These are phyloP conservation scores for Coleophora deauratella DNA, from an alignment of 2,888 invertebrate species.

Conservation along the genomic window DNA sequence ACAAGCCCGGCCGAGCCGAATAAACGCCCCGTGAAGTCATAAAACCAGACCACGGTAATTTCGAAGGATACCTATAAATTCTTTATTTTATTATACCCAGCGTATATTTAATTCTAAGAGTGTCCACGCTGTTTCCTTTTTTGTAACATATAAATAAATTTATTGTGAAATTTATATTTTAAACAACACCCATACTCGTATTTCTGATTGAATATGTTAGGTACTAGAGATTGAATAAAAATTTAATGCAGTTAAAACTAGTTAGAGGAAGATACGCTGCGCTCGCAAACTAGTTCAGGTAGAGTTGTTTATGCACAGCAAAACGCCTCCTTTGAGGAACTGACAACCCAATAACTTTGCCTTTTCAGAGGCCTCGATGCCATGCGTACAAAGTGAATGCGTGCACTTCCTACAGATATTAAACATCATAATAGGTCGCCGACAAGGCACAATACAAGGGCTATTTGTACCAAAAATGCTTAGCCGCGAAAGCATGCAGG, in stretches of 20 bases:
- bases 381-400: conserved; percentile 32
- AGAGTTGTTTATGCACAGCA: conserved; percentile 30
- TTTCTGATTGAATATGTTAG: no score
- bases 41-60: conserved; percentile 67
- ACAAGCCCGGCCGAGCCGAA: conserved; percentile 56
- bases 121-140: conserved; percentile 62
- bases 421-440: conserved; percentile 45
- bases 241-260: no score
- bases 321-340: conserved; percentile 38
- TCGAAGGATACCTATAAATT: conserved; percentile 72
- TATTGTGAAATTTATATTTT: conserved; percentile 50
- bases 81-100: conserved; percentile 68
- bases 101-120: conserved; percentile 69
- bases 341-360: conserved; percentile 36
- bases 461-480: conserved; percentile 43
- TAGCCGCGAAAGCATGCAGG: conserved; percentile 16
- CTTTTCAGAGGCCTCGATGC: conserved; percentile 19
- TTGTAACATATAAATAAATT: conserved; percentile 61
- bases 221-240: no score
- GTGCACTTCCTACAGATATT: conserved; percentile 45
- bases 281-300: neutral
- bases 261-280: neutral
- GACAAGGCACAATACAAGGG: conserved; percentile 38
- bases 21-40: conserved; percentile 68
- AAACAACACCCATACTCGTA: no score